These are phyloP conservation scores for Piprites chloris DNA, from an alignment of 2,113 vertebrate species.

Conservation along the genomic window DNA sequence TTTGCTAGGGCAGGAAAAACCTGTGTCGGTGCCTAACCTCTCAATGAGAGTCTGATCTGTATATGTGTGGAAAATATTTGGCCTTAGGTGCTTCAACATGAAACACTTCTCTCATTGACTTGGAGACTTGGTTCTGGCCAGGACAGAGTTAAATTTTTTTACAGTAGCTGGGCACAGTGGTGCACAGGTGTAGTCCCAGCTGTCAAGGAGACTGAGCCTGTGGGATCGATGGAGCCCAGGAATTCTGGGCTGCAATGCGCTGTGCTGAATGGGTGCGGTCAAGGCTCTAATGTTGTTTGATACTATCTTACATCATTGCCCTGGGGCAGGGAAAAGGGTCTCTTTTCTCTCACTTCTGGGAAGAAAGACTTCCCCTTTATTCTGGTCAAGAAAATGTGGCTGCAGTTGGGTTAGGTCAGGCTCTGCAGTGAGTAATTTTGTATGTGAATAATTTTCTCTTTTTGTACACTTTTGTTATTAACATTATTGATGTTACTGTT, in stretches of 20 bases:
- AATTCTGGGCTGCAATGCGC: not conserved
- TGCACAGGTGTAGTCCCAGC: constrained; percentile 71
- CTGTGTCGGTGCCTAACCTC: not conserved
- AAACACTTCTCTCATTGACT: not conserved
- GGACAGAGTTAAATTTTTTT: not conserved
- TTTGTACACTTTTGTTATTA: not conserved
- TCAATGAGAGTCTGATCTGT: not conserved
- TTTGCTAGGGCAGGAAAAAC: not conserved
- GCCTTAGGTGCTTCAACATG: not conserved
- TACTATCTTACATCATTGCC: not conserved
- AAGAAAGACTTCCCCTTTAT: not conserved
- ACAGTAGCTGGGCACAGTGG: not conserved
- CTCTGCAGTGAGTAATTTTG: not conserved
- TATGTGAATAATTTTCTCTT: not conserved
- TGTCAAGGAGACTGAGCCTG: constrained; percentile 54
- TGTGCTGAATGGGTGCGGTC: constrained; percentile 28
- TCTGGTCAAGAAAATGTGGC: not conserved
- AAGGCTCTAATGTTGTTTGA: not conserved
- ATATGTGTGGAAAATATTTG: not conserved
- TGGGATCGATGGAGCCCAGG: constrained; percentile 54
- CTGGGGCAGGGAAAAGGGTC: not conserved
- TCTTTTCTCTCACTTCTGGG: not conserved
- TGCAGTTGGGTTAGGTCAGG: not conserved
- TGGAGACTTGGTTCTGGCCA: not conserved
- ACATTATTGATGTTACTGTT: not conserved